A percentile compares a stretch with the other conserved stretches of the same genome.
These are phyloP conservation scores for Netelia inedita DNA, from an alignment of 2,888 invertebrate genomes.

Conservation along the genomic window DNA sequence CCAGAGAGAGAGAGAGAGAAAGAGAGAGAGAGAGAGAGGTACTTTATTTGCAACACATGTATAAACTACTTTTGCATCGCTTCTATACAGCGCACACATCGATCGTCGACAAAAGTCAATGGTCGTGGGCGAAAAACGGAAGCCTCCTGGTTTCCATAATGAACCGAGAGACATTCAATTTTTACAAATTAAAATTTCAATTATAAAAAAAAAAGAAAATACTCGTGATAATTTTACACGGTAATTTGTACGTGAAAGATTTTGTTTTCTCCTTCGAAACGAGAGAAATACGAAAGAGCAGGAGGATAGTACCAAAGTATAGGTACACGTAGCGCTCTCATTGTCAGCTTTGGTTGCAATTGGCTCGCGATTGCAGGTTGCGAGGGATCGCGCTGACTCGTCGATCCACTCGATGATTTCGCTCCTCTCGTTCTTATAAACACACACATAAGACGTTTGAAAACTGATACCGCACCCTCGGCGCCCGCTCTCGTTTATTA, in stretches of 20 bases:
- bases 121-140: constrained; percentile 41
- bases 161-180: background rate
- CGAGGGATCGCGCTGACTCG: constrained; percentile 43
- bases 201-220: background rate
- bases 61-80: constrained; percentile 6
- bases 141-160: constrained; percentile 2
- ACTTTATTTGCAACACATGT: background rate
- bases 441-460: constrained; percentile 16
- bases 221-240: background rate
- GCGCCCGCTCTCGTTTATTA: constrained; percentile 55
- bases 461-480: constrained; percentile 34
- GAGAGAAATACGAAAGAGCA: background rate
- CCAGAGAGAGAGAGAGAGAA: constrained; percentile 21
- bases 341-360: constrained; percentile 63
- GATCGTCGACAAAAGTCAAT: constrained; percentile 29
- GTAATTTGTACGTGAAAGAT: background rate
- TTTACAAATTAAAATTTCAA: background rate
- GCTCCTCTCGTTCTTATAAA: background rate
- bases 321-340: constrained; percentile 35
- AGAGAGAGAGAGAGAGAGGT: background rate
- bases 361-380: constrained; percentile 63
- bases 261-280: background rate
- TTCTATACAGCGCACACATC: background rate
- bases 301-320: background rate
- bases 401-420: constrained; percentile 41